Evolutionary conservation across 2,888 invertebrate species (phyloP), one percentile per base, ranked within the genome.

Genomic region (Gastrophysa polygoni): DNA sequence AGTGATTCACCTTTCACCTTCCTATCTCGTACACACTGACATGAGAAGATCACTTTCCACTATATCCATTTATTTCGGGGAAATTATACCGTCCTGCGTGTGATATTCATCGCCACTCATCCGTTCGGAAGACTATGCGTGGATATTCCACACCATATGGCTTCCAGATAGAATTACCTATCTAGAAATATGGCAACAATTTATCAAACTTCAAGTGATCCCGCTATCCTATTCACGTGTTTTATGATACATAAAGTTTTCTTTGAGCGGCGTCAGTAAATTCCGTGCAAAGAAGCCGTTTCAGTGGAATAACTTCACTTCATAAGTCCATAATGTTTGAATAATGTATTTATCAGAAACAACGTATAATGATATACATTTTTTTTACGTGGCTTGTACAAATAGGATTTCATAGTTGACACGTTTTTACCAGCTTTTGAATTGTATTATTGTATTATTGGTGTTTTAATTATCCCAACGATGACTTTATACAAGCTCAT

Each of bases 291-390:
- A 54, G 54, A 54, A 54, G 54, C 54, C 54, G 43, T 54, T 54
- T 20, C 24, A 28, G 38, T 17, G 24, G 43, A 54, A 54, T 43
- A 54, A 43, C 54, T 17, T 20, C 14, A 52, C 52, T 54, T 54
- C 43, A n/a, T 43, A 54, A 54, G 21, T 54, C 54, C 54, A 44
- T 24, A 24, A 38, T 20, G 44, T 54, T 54, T 54, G 54, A 54
- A 54, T 54, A 54, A 44, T 54, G 54, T 24, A 54, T 54, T 54
- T 54, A 54, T 54, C 44, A 54, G 54, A 54, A 43, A 24, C 51
- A 28, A 51, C 32, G n/a, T 34, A n/a, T n/a, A 34, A 51, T 51
- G 43, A 24, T 21, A 43, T 24, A 43, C n/a, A 43, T 24, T 54
- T 24, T 38, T 10, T 46, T 43, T 43, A 43, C 43, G 14, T 5